Evolutionary conservation across 2,888 invertebrate genomes (phyloP).

Genomic region (Hanleya hanleyi): DNA sequence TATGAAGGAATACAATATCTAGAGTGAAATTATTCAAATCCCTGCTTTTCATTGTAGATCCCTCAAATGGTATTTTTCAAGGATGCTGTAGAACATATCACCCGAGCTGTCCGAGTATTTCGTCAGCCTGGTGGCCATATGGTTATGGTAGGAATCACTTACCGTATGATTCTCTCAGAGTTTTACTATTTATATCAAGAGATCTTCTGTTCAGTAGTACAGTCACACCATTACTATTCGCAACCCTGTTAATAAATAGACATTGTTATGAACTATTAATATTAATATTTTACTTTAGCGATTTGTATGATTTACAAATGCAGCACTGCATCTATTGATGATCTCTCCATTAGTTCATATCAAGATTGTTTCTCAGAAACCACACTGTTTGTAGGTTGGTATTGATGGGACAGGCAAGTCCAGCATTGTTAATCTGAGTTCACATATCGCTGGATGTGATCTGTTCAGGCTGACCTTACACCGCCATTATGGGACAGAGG

Average conservation of each 20-base stretch:
- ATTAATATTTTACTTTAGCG: not conserved
- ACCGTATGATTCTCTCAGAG: too few species aligned
- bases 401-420: constrained; percentile 71
- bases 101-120: constrained; percentile 71
- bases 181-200: too few species aligned
- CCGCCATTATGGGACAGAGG: constrained; percentile 62
- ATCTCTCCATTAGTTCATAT: not conserved
- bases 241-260: not conserved
- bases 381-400: constrained; percentile 56
- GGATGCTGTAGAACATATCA: constrained; percentile 72
- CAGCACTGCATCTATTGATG: not conserved
- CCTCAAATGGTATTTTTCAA: constrained; percentile 72
- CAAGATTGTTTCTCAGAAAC: not conserved
- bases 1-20: too few species aligned
- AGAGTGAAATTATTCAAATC: too few species aligned
- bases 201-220: too few species aligned
- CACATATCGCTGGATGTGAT: constrained; percentile 67
- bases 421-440: constrained; percentile 68
- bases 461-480: constrained; percentile 69
- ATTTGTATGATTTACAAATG: not conserved
- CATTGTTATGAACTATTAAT: not conserved
- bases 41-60: constrained; percentile 49
- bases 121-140: constrained; percentile 73
- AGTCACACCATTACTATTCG: too few species aligned
- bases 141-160: constrained; percentile 64